phyloP scores from a whole-genome alignment of 1,140 invertebrate species.

The Psilanteris sp. region DNA sequence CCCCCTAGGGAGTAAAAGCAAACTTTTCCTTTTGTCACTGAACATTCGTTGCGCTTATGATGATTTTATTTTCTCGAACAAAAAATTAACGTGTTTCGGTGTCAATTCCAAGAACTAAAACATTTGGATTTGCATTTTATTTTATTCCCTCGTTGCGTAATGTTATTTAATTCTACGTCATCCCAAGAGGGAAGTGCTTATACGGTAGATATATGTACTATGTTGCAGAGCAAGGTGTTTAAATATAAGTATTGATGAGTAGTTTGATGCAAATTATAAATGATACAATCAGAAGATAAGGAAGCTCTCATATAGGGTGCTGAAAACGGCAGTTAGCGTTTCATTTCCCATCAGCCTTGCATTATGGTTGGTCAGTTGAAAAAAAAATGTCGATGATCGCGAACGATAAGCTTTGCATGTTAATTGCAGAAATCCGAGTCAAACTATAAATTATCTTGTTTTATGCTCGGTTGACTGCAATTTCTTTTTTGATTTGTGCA shows the following conservation, averaged over 20 bases:
- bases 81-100: too few species aligned
- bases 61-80: too few species aligned
- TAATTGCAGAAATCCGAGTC: conserved; percentile 46
- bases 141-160: too few species aligned
- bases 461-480: conserved; percentile 30
- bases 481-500: conserved; percentile 3
- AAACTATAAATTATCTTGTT: conserved; percentile 36
- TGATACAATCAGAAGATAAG: conserved; percentile 43
- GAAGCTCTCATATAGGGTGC: conserved; percentile 53
- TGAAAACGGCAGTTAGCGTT: conserved; percentile 51
- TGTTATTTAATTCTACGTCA: too few species aligned
- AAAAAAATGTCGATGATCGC: conserved; percentile 39
- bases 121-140: too few species aligned
- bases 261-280: conserved; percentile 51
- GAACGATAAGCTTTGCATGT: conserved; percentile 47
- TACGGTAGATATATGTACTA: too few species aligned
- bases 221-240: neutral
- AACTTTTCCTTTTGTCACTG: too few species aligned
- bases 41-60: too few species aligned
- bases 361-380: conserved; percentile 6
- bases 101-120: too few species aligned
- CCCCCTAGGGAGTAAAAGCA: too few species aligned
- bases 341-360: conserved; percentile 20
- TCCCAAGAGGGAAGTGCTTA: too few species aligned
- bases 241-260: conserved; percentile 33